Conservation (phyloP, 2,797 vertebrate species). For the Coregonus suidteri region DNA sequence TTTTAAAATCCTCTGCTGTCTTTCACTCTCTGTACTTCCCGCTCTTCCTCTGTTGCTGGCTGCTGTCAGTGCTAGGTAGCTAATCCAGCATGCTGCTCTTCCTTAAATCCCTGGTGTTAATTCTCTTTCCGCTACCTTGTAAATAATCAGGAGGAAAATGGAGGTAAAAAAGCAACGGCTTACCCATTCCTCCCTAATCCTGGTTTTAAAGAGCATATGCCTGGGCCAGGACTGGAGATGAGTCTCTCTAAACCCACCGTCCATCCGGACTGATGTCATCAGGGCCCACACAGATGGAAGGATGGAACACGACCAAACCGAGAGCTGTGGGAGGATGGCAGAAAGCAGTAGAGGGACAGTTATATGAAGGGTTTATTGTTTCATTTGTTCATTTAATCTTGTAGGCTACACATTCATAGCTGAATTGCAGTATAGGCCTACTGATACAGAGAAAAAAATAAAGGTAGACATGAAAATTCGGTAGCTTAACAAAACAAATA, state of each 20-base stretch:
- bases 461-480: too few relatives aligned
- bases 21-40: neutral
- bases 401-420: too few relatives aligned
- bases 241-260: neutral
- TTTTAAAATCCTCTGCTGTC: neutral
- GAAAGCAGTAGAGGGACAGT: too few relatives aligned
- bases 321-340: neutral
- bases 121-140: neutral
- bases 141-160: neutral
- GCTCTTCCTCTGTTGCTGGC: neutral
- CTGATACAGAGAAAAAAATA: too few relatives aligned
- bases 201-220: conserved; percentile 9
- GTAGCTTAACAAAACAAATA: too few relatives aligned
- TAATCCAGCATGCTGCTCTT: too few relatives aligned
- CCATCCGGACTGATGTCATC: conserved; percentile 15
- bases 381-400: too few relatives aligned
- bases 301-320: neutral
- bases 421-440: too few relatives aligned
- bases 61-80: neutral
- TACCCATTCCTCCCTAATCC: neutral
- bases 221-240: neutral
- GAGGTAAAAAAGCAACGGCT: neutral
- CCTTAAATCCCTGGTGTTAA: neutral
- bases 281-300: neutral
- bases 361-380: too few relatives aligned